These are phyloP conservation scores for Periophthalmodon schlosseri DNA, from an alignment of 2,113 vertebrate species.

Conservation along the genomic window DNA sequence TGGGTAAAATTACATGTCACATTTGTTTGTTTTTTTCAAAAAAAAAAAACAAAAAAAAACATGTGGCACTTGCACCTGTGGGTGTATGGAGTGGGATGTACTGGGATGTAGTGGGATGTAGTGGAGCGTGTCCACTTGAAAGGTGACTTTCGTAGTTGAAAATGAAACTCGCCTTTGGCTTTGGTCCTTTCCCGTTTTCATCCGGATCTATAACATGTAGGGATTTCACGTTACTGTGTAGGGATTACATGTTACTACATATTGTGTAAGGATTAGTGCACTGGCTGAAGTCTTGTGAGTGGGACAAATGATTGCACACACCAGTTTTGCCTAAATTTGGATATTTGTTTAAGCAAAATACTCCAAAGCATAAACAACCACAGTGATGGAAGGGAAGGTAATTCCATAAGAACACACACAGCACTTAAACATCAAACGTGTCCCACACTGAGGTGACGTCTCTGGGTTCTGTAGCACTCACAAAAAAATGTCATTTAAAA, in stretches of 20 bases:
- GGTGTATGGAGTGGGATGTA: not conserved
- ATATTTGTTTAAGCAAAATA: not conserved
- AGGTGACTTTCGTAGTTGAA: not conserved
- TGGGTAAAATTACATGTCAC: not conserved
- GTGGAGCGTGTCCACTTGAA: not conserved
- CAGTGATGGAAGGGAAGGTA: not conserved
- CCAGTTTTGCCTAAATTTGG: not conserved
- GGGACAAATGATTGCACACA: not conserved
- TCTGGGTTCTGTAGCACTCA: slow-evolving; percentile 53
- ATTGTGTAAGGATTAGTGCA: too few relatives aligned
- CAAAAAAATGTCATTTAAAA: slow-evolving; percentile 31
- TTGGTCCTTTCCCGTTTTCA: not conserved
- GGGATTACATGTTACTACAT: too few relatives aligned
- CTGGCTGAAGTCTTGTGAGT: not conserved
- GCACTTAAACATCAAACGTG: slow-evolving; percentile 60
- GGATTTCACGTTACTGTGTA: too few relatives aligned
- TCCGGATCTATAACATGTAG: not conserved
- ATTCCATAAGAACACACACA: slow-evolving; percentile 7
- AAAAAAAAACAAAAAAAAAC: not conserved
- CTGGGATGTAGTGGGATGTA: too few relatives aligned
- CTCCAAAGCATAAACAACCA: not conserved
- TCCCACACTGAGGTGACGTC: slow-evolving; percentile 30
- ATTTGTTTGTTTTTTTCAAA: not conserved
- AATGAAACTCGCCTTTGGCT: not conserved
- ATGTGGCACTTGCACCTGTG: not conserved